Conservation (phyloP, 2,113 vertebrate species). For the Amphiprion ocellaris region DNA sequence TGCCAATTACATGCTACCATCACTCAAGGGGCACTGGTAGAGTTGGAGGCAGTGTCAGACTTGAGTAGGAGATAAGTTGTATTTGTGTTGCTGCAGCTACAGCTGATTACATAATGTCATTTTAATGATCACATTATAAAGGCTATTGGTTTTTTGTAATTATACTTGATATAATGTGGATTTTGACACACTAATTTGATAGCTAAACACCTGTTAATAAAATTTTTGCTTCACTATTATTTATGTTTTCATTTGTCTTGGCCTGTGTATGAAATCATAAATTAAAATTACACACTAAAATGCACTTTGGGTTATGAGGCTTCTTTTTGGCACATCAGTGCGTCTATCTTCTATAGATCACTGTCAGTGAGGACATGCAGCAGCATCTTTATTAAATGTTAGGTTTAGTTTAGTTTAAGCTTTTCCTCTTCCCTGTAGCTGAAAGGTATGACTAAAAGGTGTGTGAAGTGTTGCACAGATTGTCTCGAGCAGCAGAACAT, state of each 20-base stretch:
- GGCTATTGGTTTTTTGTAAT: background rate
- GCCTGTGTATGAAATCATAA: background rate
- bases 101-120: constrained; percentile 18
- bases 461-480: background rate
- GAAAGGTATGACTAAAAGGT: too few relatives aligned
- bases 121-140: constrained; percentile 36
- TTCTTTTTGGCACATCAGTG: background rate
- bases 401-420: background rate
- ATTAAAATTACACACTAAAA: background rate
- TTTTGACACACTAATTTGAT: constrained; percentile 10
- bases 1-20: constrained; percentile 22
- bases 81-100: background rate
- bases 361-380: background rate
- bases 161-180: constrained; percentile 8
- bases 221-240: background rate
- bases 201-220: background rate
- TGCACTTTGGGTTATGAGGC: too few relatives aligned
- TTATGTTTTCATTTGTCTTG: background rate
- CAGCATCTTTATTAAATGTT: background rate
- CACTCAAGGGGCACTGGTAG: constrained; percentile 3
- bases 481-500: constrained; percentile 4
- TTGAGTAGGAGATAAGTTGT: constrained; percentile 20
- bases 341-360: background rate
- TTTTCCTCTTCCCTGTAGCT: too few relatives aligned
- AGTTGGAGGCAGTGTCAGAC: too few relatives aligned